Conservation (phyloP, 2,888 invertebrate genomes). For the Sminthurinus aureus region DNA sequence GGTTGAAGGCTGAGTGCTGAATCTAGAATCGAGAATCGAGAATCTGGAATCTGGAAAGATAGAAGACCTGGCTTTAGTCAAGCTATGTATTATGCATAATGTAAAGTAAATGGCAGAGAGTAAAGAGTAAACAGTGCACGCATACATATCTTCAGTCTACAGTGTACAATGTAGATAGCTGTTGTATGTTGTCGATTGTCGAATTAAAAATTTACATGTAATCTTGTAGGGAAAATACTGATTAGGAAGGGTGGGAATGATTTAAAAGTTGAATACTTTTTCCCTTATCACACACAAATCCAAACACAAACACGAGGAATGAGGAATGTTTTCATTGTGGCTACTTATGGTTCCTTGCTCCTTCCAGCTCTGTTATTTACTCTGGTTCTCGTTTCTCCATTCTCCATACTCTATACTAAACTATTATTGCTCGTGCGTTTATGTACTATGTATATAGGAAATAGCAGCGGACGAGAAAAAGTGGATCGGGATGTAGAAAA, state of each 20-base stretch:
- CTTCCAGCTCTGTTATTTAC: background rate
- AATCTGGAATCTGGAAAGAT: too few relatives aligned
- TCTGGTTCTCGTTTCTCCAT: background rate
- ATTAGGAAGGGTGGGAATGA: slow-evolving; percentile 12
- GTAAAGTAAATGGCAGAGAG: too few relatives aligned
- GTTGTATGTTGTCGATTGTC: background rate
- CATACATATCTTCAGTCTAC: too few relatives aligned
- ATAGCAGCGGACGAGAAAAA: background rate
- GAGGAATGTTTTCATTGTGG: background rate
- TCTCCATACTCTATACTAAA: background rate
- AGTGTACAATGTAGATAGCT: background rate
- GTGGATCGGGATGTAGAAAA: background rate
- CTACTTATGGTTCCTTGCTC: background rate
- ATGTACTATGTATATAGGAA: too few relatives aligned
- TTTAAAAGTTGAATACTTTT: slow-evolving; percentile 1
- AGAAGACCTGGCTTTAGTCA: background rate
- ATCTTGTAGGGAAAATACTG: background rate
- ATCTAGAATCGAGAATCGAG: too few relatives aligned
- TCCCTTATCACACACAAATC: background rate
- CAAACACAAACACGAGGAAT: background rate
- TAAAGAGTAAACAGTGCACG: background rate
- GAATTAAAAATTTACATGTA: background rate
- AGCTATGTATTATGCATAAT: background rate
- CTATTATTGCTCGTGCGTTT: too few relatives aligned
- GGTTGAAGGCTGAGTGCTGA: too few relatives aligned